Percentiles rank a stretch among this genome's conserved stretches.
Conservation (phyloP, 2,797 vertebrate genomes). For the Hippoglossus hippoglossus region DNA sequence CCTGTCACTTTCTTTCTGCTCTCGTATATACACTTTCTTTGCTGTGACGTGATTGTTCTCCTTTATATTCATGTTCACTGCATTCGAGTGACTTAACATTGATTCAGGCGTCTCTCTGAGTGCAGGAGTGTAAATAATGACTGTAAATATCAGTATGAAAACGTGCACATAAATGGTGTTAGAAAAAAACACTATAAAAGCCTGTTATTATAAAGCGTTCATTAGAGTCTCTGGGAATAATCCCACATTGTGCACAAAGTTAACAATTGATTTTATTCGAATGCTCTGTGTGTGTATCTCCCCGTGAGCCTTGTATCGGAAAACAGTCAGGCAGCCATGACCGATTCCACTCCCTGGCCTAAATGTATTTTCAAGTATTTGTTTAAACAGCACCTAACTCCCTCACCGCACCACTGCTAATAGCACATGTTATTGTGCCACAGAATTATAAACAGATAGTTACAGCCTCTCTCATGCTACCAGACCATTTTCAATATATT, state of each 20-base stretch:
- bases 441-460: conserved; percentile 37
- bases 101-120: conserved; percentile 18
- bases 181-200: conserved; percentile 15
- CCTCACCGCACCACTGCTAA: conserved; percentile 48
- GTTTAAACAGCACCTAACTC: conserved; percentile 45
- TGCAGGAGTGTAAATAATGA: conserved; percentile 19
- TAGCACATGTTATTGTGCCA: conserved; percentile 49
- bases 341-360: conserved; percentile 46
- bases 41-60: conserved; percentile 19
- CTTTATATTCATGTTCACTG: conserved; percentile 21
- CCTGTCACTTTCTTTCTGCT: conserved; percentile 23
- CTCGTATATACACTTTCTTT: conserved; percentile 4
- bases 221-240: conserved; percentile 41
- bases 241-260: conserved; percentile 52
- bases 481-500: conserved; percentile 18
- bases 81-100: conserved; percentile 18
- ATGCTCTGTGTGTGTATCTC: conserved; percentile 48
- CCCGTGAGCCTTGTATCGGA: conserved; percentile 42
- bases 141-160: conserved; percentile 17
- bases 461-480: conserved; percentile 22
- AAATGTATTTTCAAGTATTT: conserved; percentile 60
- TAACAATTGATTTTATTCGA: conserved; percentile 56
- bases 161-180: neutral
- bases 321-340: conserved; percentile 54
- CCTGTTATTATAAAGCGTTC: conserved; percentile 29